Conservation (phyloP, 2,797 vertebrate species). For the Acipenser ruthenus region DNA sequence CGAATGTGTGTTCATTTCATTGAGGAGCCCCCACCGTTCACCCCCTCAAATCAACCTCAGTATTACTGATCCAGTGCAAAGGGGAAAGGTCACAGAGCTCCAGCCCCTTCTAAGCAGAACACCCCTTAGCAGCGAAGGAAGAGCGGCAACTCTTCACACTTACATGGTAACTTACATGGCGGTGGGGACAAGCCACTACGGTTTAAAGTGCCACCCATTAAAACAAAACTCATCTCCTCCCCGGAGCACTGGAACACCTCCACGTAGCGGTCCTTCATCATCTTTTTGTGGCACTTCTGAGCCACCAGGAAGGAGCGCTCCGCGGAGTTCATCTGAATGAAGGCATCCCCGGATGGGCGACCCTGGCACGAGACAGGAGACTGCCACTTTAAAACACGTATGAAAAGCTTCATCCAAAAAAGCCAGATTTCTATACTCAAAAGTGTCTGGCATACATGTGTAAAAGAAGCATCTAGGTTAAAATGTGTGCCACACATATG, state of each 20-base stretch:
- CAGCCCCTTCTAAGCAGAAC: slow-evolving; percentile 50
- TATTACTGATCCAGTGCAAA: neutral
- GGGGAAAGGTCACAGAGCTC: slow-evolving; percentile 28
- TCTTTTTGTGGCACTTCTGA: slow-evolving; percentile 93
- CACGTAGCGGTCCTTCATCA: slow-evolving; percentile 95
- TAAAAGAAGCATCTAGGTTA: too few relatives aligned
- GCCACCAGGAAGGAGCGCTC: slow-evolving; percentile 84
- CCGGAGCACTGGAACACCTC: slow-evolving; percentile 96
- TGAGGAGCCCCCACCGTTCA: neutral
- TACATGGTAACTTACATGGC: slow-evolving; percentile 94
- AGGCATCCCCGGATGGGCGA: slow-evolving; percentile 87
- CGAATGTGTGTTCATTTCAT: neutral
- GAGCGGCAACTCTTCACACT: slow-evolving; percentile 49
- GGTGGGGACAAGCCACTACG: slow-evolving; percentile 93
- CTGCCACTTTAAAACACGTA: too few relatives aligned
- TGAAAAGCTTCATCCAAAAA: too few relatives aligned
- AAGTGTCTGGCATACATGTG: too few relatives aligned
- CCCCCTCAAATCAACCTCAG: neutral
- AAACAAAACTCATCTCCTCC: slow-evolving; percentile 95
- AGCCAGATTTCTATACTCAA: too few relatives aligned
- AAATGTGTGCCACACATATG: too few relatives aligned
- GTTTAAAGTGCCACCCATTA: slow-evolving; percentile 93
- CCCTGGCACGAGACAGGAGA: slow-evolving; percentile 53
- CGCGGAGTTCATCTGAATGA: slow-evolving; percentile 91
- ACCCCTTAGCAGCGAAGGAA: slow-evolving; percentile 40